These are phyloP conservation scores for Lordiphosa mommai DNA, from an alignment of 1,140 invertebrate genomes.

Conservation along the genomic window DNA sequence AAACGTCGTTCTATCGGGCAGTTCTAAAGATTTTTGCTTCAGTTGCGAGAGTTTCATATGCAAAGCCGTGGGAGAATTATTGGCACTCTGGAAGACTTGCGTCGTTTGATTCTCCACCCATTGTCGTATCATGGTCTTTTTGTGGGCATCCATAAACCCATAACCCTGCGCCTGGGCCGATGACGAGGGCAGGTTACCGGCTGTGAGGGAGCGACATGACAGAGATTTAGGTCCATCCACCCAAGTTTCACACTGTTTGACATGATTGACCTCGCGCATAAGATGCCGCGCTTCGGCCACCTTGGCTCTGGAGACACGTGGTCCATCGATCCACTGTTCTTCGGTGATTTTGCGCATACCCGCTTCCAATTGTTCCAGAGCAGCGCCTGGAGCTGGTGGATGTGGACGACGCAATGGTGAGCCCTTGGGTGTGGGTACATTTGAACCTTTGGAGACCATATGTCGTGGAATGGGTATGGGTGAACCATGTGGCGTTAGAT, in stretches of 20 bases:
- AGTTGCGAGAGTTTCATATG: constrained; percentile 70
- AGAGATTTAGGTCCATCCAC: constrained; percentile 91
- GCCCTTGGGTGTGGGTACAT: constrained; percentile 82
- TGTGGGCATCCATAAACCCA: constrained; percentile 94
- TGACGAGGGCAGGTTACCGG: constrained; percentile 67
- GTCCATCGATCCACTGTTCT: constrained; percentile 98
- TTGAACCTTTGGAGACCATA: constrained; percentile 69
- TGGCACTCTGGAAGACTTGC: constrained; percentile 83
- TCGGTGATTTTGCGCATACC: constrained; percentile 82
- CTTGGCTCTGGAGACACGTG: constrained; percentile 90
- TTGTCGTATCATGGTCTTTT: constrained; percentile 94
- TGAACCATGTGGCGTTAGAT: constrained; percentile 28
- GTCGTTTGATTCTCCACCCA: constrained; percentile 95
- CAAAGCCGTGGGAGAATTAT: constrained; percentile 54
- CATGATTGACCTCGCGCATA: constrained; percentile 87
- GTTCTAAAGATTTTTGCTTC: constrained; percentile 72
- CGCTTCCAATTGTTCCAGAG: constrained; percentile 56
- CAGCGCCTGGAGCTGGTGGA: constrained; percentile 60
- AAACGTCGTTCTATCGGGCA: constrained; percentile 49
- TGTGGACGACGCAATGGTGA: constrained; percentile 81
- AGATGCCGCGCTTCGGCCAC: constrained; percentile 90
- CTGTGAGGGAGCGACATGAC: constrained; percentile 62
- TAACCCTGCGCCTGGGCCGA: constrained; percentile 81
- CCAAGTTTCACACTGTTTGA: constrained; percentile 93
- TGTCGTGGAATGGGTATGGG: constrained; percentile 46